Base-by-base conservation (phyloP, 1,140 invertebrate genomes). In the Drosophila tristis region DNA sequence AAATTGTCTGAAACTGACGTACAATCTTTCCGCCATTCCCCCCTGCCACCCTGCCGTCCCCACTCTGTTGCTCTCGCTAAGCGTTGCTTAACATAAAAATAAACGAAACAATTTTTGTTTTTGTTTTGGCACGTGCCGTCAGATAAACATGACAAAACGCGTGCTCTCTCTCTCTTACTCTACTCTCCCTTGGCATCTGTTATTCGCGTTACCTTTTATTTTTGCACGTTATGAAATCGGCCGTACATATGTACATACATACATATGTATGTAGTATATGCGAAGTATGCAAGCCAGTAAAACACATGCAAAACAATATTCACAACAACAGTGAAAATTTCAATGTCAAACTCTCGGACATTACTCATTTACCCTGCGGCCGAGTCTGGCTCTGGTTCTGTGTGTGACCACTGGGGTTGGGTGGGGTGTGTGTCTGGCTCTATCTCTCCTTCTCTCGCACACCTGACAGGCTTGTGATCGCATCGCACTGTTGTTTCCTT, bases 41-140 rank as follows among this genome's bases (percentile, higher is more conserved):
- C 23, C 55, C 4, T 13, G 11, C 31, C 31, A 11, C 53, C 61
- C 2, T 23, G n/a, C 42, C 42, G 11, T 39, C 11, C 47, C 13
- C 15, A 20, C n/a, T 54, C 56, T 44, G 49, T 50, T 42, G 49
- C 43, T 54, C 44, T 43, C 43, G 42, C 54, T 56, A 73, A 87
- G 79, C 74, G 63, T 73, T 71, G 78, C 70, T 86, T 78, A 81
- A 86, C 82, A 86, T 67, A 55, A 71, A 71, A 65, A 53, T 80
- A 66, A 57, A 39, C 35, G 35, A 79, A 80, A 80, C 59, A 68
- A 58, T 87, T 50, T 50, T 81, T 82, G 78, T 79, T 87, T 59
- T 81, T 86, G 74, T 57, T 71, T 63, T 48, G 77, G 82, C 82
- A 86, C 82, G 82, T 86, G 82, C 82, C 76, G 65, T 65, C 56